These are phyloP conservation scores for Forpus xanthops DNA, from an alignment of 2,797 vertebrate genomes.

Conservation along the genomic window DNA sequence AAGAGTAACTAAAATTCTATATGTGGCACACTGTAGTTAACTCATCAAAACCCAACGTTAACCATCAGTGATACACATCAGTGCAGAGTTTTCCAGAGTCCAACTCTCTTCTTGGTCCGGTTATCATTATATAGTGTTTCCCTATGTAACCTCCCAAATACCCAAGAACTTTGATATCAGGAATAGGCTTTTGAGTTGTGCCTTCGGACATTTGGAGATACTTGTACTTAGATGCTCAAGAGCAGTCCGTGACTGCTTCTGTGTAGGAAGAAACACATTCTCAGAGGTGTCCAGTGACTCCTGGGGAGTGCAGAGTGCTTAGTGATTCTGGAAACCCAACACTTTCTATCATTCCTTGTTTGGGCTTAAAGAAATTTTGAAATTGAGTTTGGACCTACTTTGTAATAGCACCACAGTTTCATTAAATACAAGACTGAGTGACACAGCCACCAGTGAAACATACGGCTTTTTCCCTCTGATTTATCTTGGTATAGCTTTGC, in stretches of 20 bases:
- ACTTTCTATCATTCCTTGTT: neutral
- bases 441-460: accelerated
- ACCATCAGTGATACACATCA: too few relatives aligned
- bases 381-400: neutral
- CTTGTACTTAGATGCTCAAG: neutral
- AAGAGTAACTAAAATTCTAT: neutral
- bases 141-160: neutral
- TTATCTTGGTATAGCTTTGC: constrained; percentile 76
- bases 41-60: neutral
- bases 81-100: neutral
- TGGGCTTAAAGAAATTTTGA: neutral
- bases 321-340: neutral
- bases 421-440: neutral
- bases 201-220: neutral
- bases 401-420: accelerated
- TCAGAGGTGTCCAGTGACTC: neutral
- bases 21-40: accelerated
- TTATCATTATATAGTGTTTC: neutral
- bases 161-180: neutral
- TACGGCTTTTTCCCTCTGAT: neutral
- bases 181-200: neutral
- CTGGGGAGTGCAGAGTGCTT: neutral
- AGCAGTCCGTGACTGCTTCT: accelerated
- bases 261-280: neutral
- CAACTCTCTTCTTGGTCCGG: neutral